phyloP scores from a whole-genome alignment of 2,797 vertebrate species.

The Dryobates pubescens region DNA sequence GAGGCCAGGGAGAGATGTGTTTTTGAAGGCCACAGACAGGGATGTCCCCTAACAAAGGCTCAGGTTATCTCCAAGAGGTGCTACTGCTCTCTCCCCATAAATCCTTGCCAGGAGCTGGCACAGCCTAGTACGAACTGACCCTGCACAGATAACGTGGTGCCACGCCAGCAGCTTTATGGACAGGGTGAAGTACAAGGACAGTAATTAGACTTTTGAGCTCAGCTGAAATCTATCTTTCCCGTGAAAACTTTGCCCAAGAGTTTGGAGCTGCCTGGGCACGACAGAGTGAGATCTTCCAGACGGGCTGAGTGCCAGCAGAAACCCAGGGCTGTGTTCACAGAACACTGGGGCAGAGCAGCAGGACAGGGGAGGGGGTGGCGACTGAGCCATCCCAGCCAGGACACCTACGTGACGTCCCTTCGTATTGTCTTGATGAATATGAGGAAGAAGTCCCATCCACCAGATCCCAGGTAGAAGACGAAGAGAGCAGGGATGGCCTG shows the following conservation, averaged over 20 bases:
- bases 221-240: conserved; percentile 34
- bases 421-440: conserved; percentile 88
- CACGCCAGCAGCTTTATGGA: neutral
- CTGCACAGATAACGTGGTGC: neutral
- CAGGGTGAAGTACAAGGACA: conserved; percentile 33
- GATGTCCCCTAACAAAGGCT: neutral
- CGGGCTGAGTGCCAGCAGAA: neutral
- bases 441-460: conserved; percentile 89
- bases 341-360: neutral
- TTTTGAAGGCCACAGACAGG: neutral
- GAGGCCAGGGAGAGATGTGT: neutral
- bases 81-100: neutral
- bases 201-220: neutral
- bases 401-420: conserved; percentile 91
- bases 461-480: conserved; percentile 90
- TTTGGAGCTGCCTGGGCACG: accelerated
- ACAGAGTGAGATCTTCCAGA: neutral
- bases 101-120: neutral
- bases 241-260: neutral
- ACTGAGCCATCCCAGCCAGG: neutral
- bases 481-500: conserved; percentile 86
- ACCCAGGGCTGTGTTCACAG: neutral
- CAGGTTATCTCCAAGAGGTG: neutral
- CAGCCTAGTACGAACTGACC: neutral
- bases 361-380: neutral